Percentiles rank a stretch among this genome's conserved stretches.
Conservation (phyloP, 2,888 invertebrate genomes). For the Ptychoptera albimana region DNA sequence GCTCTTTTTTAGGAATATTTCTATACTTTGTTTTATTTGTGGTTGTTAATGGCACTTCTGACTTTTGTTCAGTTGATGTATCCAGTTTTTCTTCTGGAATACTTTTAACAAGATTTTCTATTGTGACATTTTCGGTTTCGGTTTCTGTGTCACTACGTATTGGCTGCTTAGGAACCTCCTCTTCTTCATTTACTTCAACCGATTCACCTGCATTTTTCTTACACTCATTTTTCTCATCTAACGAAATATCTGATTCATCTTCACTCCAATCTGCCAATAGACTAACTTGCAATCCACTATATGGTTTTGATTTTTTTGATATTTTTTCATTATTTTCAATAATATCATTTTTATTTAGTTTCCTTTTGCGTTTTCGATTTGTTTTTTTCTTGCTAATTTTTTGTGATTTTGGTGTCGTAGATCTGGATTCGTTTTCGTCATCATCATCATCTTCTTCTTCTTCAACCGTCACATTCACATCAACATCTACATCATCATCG, state of each 20-base stretch:
- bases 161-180: background rate
- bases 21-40: conserved; percentile 16
- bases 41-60: background rate
- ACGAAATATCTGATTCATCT: conserved; percentile 32
- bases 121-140: background rate
- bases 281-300: conserved; percentile 27
- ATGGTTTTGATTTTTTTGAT: conserved; percentile 19
- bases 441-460: conserved; percentile 3
- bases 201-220: background rate
- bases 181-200: background rate
- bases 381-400: no score
- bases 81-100: background rate
- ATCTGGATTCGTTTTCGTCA: background rate
- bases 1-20: conserved; percentile 30
- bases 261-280: conserved; percentile 68
- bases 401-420: conserved; percentile 4
- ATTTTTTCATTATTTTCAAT: conserved; percentile 22
- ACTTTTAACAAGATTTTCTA: background rate
- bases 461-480: conserved; percentile 16
- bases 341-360: conserved; percentile 20
- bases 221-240: background rate
- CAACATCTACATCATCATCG: no score
- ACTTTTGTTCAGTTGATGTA: no score
- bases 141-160: background rate
- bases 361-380: conserved; percentile 24